Conservation (phyloP, 2,888 invertebrate genomes). For the Mystacides longicornis region DNA sequence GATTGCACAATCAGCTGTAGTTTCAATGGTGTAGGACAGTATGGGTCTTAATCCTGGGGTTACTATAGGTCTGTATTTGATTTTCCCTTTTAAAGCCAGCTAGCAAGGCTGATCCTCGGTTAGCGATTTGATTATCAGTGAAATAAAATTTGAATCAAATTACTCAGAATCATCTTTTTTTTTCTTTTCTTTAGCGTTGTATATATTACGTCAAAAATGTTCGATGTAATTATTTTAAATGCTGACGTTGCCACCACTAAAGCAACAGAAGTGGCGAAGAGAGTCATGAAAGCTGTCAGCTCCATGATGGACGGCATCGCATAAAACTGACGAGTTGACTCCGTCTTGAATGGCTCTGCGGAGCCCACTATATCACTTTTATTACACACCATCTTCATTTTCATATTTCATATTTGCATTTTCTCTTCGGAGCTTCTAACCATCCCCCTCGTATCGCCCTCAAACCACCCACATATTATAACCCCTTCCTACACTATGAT, state of each 20-base stretch:
- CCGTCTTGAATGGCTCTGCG: constrained; percentile 67
- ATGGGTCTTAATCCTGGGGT: too few species aligned
- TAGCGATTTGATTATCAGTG: too few species aligned
- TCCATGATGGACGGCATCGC: constrained; percentile 63
- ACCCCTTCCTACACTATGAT: neutral
- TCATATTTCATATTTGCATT: constrained; percentile 55
- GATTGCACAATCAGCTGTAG: too few species aligned
- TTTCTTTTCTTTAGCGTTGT: too few species aligned
- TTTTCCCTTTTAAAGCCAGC: too few species aligned
- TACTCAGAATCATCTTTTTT: too few species aligned
- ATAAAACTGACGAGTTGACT: constrained; percentile 70
- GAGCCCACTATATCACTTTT: constrained; percentile 74
- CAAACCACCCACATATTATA: neutral
- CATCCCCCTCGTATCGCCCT: neutral
- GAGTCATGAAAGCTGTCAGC: constrained; percentile 57
- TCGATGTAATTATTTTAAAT: neutral
- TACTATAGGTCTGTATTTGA: too few species aligned
- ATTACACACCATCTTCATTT: constrained; percentile 65
- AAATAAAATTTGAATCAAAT: too few species aligned
- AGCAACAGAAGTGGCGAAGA: constrained; percentile 29
- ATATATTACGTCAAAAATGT: too few species aligned
- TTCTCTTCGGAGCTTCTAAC: constrained; percentile 34
- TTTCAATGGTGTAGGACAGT: too few species aligned
- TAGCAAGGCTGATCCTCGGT: too few species aligned
- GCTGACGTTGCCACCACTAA: constrained; percentile 8